Conservation (phyloP, 2,797 vertebrate species). For the Falco naumanni region DNA sequence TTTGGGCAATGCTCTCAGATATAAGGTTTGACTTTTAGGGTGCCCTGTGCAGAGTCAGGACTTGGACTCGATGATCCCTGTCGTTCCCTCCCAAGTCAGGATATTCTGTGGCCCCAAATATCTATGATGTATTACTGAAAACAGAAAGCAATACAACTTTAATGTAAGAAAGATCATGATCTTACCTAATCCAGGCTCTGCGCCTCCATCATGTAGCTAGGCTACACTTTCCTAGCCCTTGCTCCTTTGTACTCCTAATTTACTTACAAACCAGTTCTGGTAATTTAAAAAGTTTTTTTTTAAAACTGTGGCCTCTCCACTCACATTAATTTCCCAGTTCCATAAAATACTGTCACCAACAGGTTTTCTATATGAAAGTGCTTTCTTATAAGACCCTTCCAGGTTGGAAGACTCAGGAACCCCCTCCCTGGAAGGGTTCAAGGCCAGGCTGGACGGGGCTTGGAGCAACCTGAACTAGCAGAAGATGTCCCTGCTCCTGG, state of each 20-base stretch:
- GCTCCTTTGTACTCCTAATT: not conserved
- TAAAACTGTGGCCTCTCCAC: not conserved
- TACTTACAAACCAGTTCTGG: not conserved
- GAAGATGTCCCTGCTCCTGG: no score
- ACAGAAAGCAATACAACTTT: not conserved
- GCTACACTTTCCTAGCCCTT: not conserved
- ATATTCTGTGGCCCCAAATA: not conserved
- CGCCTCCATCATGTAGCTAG: not conserved
- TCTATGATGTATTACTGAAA: not conserved
- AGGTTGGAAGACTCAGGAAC: not conserved
- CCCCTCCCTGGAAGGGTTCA: no score
- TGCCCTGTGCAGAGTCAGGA: not conserved
- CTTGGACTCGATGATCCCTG: accelerated
- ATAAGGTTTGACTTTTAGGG: not conserved
- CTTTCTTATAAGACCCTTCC: not conserved
- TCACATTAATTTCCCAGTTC: not conserved
- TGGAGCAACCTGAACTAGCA: no score
- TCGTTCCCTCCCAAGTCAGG: not conserved
- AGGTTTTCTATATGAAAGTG: not conserved
- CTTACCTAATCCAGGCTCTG: not conserved
- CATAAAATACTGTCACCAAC: not conserved
- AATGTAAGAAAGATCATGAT: not conserved
- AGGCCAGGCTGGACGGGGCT: no score
- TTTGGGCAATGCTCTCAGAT: not conserved
- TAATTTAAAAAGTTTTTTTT: not conserved